Evolutionary conservation across 2,888 invertebrate genomes (phyloP).

Genomic region (Pseudoips prasinana): DNA sequence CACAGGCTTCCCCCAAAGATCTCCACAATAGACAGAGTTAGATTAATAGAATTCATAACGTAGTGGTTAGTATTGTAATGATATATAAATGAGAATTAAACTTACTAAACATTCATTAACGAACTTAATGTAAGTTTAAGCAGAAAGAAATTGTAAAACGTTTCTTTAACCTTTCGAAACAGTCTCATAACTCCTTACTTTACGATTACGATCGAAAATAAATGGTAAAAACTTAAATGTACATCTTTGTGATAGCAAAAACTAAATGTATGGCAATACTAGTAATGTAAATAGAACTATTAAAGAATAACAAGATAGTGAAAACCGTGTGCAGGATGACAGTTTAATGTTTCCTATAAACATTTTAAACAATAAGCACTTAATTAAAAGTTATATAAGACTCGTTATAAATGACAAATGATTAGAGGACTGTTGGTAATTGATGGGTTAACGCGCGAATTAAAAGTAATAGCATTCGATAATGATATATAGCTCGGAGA

Average conservation of each 20-base stretch:
- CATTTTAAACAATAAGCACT: conserved; percentile 42
- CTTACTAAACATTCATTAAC: too few relatives aligned
- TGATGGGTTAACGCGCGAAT: conserved; percentile 62
- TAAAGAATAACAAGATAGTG: conserved; percentile 29
- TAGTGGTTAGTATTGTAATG: too few relatives aligned
- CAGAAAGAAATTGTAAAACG: conserved; percentile 25
- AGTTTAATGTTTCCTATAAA: conserved; percentile 36
- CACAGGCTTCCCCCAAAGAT: too few relatives aligned
- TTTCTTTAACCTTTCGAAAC: conserved; percentile 45
- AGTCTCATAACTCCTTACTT: conserved; percentile 37
- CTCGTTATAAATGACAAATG: conserved; percentile 67
- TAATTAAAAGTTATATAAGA: conserved; percentile 38
- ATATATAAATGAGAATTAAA: too few relatives aligned
- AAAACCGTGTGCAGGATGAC: conserved; percentile 20
- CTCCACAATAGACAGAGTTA: too few relatives aligned
- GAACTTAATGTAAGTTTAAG: too few relatives aligned
- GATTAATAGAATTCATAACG: too few relatives aligned
- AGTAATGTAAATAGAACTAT: conserved; percentile 35
- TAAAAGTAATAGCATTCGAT: conserved; percentile 59
- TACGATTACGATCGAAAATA: conserved; percentile 40
- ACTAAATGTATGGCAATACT: conserved; percentile 28
- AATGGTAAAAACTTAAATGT: conserved; percentile 36
- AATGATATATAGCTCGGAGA: conserved; percentile 55
- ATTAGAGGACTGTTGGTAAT: conserved; percentile 61
- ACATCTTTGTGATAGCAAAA: conserved; percentile 31